Conservation (phyloP, 2,888 invertebrate species). For the Sinotaia quadrata region DNA sequence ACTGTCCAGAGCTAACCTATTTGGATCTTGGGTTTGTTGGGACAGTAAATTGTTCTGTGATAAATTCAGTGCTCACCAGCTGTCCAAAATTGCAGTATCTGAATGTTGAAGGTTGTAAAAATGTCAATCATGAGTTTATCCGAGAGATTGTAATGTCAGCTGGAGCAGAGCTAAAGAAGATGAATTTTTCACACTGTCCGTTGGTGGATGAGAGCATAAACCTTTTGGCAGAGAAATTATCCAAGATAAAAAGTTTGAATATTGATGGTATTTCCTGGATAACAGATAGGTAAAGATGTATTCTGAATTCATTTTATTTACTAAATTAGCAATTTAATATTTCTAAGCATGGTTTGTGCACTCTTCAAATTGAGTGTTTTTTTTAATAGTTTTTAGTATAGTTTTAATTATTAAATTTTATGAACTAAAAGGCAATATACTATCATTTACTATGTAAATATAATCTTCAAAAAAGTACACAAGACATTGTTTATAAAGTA, state of each 20-base stretch:
- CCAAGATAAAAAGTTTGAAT: conserved; percentile 44
- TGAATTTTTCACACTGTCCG: conserved; percentile 58
- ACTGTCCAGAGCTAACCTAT: conserved; percentile 42
- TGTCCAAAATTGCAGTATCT: conserved; percentile 44
- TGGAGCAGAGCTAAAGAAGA: conserved; percentile 34
- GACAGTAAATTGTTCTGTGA: conserved; percentile 39
- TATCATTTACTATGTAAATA: too few species aligned
- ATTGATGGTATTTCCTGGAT: conserved; percentile 57
- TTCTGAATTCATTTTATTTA: too few species aligned
- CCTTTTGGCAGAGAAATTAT: conserved; percentile 40
- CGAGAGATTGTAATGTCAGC: conserved; percentile 32
- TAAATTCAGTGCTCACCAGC: conserved; percentile 42
- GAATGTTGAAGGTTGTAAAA: conserved; percentile 55
- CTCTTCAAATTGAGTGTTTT: background rate
- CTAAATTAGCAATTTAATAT: too few species aligned
- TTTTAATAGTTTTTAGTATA: background rate
- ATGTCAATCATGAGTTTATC: conserved; percentile 41
- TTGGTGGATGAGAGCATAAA: conserved; percentile 45
- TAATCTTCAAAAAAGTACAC: too few species aligned
- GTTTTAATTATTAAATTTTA: background rate
- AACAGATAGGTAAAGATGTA: conserved; percentile 45
- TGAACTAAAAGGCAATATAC: background rate
- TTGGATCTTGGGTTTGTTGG: conserved; percentile 56
- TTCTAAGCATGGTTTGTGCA: too few species aligned
- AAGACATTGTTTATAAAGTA: too few species aligned